Evolutionary conservation across 2,888 invertebrate species (phyloP).

Genomic region (Craniophora ligustri): DNA sequence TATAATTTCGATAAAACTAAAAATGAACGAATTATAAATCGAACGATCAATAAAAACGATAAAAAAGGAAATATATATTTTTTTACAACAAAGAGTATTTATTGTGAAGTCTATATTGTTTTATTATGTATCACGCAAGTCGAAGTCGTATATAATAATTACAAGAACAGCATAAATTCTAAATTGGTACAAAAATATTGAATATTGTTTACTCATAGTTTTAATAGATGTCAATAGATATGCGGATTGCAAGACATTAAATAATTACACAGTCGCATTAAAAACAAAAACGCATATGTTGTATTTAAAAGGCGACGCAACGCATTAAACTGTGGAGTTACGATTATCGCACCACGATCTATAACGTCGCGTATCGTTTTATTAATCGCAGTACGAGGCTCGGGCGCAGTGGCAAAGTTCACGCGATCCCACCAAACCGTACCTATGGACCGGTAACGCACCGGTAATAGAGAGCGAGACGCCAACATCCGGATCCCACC

Average conservation of each 20-base stretch:
- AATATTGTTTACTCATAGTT: conserved; percentile 7
- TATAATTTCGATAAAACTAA: background rate
- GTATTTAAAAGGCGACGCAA: conserved; percentile 58
- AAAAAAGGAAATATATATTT: background rate
- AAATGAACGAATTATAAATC: background rate
- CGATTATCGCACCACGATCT: conserved; percentile 80
- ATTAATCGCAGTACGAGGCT: conserved; percentile 75
- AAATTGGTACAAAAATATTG: conserved; percentile 12
- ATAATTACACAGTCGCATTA: conserved; percentile 52
- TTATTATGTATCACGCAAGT: conserved; percentile 5
- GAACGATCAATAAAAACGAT: conserved; percentile 4
- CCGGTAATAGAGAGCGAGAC: conserved; percentile 77
- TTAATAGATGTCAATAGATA: conserved; percentile 22
- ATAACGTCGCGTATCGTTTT: conserved; percentile 81
- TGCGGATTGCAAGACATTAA: conserved; percentile 37
- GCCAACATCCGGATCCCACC: conserved; percentile 25
- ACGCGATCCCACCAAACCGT: conserved; percentile 80
- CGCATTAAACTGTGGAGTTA: conserved; percentile 70
- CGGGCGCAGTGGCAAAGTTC: conserved; percentile 84
- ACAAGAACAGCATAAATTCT: background rate
- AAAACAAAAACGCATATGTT: conserved; percentile 58
- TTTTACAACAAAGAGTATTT: background rate
- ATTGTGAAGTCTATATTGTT: conserved; percentile 9
- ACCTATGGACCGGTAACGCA: conserved; percentile 76
- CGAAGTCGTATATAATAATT: conserved; percentile 11